Conservation (phyloP, 2,797 vertebrate species). For the Sebastes nivosus region DNA sequence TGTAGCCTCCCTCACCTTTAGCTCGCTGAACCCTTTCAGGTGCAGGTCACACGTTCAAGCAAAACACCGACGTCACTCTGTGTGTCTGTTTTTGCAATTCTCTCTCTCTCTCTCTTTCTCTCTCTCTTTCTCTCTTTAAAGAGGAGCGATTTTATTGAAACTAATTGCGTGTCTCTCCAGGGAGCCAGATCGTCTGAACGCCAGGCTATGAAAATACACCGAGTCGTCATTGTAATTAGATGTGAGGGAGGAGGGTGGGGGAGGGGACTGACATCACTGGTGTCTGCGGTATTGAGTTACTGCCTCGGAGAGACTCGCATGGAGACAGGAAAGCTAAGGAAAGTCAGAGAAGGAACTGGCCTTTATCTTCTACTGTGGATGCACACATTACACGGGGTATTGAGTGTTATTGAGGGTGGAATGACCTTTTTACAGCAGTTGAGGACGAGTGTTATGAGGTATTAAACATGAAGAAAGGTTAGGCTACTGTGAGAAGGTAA, state of each 20-base stretch:
- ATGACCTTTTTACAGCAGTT: not conserved
- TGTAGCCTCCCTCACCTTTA: constrained; percentile 17
- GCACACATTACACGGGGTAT: not conserved
- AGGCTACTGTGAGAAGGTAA: not conserved
- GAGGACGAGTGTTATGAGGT: not conserved
- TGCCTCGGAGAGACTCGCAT: constrained; percentile 45
- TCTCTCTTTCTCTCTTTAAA: constrained; percentile 12
- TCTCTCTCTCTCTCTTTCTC: not conserved
- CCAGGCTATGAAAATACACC: constrained; percentile 80
- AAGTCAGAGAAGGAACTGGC: constrained; percentile 29
- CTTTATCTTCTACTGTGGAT: constrained; percentile 10
- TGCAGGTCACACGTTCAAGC: constrained; percentile 56
- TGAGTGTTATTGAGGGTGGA: not conserved
- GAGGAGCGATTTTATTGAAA: constrained; percentile 76
- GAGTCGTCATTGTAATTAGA: constrained; percentile 80
- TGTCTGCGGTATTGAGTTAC: constrained; percentile 77
- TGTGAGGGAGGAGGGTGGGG: constrained; percentile 68
- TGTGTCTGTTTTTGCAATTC: constrained; percentile 71
- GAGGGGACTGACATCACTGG: constrained; percentile 75
- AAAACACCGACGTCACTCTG: constrained; percentile 52
- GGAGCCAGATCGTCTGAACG: constrained; percentile 78
- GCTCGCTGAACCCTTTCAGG: constrained; percentile 39
- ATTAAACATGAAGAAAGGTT: not conserved
- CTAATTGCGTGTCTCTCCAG: constrained; percentile 78
- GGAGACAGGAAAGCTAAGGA: constrained; percentile 23